Evolutionary conservation across 2,888 invertebrate species (phyloP), one percentile per base, ranked within the genome.

Genomic region (Ceratothoa steindachneri): DNA sequence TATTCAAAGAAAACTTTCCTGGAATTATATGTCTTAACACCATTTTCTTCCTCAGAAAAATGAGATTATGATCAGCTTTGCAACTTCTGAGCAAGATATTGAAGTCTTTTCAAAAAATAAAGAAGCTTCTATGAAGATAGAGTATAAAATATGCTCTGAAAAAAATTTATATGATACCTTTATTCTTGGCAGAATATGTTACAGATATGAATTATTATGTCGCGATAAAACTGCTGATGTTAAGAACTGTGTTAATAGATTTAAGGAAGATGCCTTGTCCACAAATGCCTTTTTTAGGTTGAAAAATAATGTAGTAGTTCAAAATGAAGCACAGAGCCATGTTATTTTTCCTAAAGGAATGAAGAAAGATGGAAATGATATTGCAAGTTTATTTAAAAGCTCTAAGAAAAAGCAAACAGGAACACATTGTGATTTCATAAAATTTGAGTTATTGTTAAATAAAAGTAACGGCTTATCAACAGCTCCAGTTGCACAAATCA

Each of bases 401-500:
- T 30, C 66, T 12, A 66, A 66, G 66, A 66, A 66, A 19, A 66
- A 66, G 29, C 7, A 7, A 9, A 5, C 9, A 7, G 28, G 9
- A 27, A 66, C 9, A 7, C 66, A n/a, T 27, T 29, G 5, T 29
- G 30, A 27, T 66, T 4, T 66, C 4, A 15, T n/a, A 12, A 1
- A 28, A 1, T 74, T 74, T 30, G 65, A 72, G 30, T 65, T 77
- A 12, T 27, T 77, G 64, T 24, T 55, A 2, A 74, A 71, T 51
- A 60, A 72, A 24, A 69, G 66, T 60, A 29, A 27, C 19, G 51
- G 12, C 1, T 9, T 9, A 19, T 31, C 64, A n/a, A 67, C 60
- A 22, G 74, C 77, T 2, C 77, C 77, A 4, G 77, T 74, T 28
- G 74, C 74, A 28, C 68, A 73, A 9, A 28, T 74, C 29, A 69